Evolutionary conservation across 2,888 invertebrate genomes (phyloP), one percentile per base, ranked within the genome.

Genomic region (Leptinotarsa rubiginosa): DNA sequence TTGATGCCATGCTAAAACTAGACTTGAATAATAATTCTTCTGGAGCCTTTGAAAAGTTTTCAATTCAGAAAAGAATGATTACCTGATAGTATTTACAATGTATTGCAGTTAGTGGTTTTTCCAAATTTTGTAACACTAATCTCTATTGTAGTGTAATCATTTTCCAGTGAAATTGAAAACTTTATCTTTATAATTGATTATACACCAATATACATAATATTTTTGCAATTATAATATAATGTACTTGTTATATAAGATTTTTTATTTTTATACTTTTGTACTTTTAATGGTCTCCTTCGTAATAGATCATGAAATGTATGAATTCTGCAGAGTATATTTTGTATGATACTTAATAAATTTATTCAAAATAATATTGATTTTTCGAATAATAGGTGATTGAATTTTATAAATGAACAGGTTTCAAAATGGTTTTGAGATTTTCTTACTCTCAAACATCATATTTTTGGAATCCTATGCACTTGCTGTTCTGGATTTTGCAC

Each of bases 271-370:
- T 74, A 71, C 31, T 72, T 68, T 69, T 62, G 56, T 72, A 75
- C 72, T 70, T 69, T 25, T 49, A 62, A 73, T 64, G 72, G 41
- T 62, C 70, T 62, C 62, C 16, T 62, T 62, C 31, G 20, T 56
- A 56, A 20, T n/a, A 68, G 72, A 65, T 69, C 56, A 47, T 65
- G 68, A 76, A 73, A 72, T 78, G 76, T 76, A 78, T 76, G 74
- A 75, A 77, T 73, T 20, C 20, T 73, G 62, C 66, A 75, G 65
- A 69, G 56, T 75, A 73, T 74, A 74, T 76, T 76, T 74, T 77
- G 77, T 77, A 75, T 69, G 74, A 75, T 75, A 73, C 66, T 69
- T 73, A 73, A 78, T 76, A 75, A 75, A 73, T 70, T 69, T 75
- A 67, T 65, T 68, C 25, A 67, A 31, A 49, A 49, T 65, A 20